Percentiles rank a stretch among this genome's conserved stretches.
phyloP scores from a whole-genome alignment of 1,140 invertebrate species.

The Lerema accius region DNA sequence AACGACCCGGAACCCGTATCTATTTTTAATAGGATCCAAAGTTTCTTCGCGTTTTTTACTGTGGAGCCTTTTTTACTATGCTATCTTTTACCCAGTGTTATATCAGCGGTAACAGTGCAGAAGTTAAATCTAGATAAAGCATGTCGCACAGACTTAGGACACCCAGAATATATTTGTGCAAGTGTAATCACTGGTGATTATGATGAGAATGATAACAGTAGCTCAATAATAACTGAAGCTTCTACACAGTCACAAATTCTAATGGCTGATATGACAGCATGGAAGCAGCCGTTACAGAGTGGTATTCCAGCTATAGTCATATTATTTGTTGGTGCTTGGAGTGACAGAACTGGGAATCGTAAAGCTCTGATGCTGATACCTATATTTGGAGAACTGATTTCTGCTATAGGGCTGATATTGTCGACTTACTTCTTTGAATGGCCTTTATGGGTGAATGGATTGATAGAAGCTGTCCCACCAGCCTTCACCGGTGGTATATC shows the following conservation, averaged over 20 bases:
- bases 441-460: slow-evolving; percentile 80
- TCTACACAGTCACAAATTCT: slow-evolving; percentile 73
- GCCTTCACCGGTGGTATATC: slow-evolving; percentile 81
- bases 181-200: slow-evolving; percentile 65
- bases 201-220: slow-evolving; percentile 43
- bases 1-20: slow-evolving; percentile 20
- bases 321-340: slow-evolving; percentile 85
- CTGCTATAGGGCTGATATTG: slow-evolving; percentile 76
- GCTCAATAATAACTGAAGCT: slow-evolving; percentile 50
- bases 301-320: slow-evolving; percentile 83
- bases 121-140: slow-evolving; percentile 85
- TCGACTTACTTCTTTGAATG: slow-evolving; percentile 80
- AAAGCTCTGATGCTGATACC: slow-evolving; percentile 84
- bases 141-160: slow-evolving; percentile 83
- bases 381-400: slow-evolving; percentile 81
- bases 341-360: slow-evolving; percentile 83
- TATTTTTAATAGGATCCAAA: slow-evolving; percentile 37
- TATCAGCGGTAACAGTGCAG: slow-evolving; percentile 80
- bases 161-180: slow-evolving; percentile 79
- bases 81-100: slow-evolving; percentile 81
- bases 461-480: slow-evolving; percentile 81
- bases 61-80: slow-evolving; percentile 83
- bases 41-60: slow-evolving; percentile 67
- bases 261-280: slow-evolving; percentile 82
- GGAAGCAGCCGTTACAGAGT: slow-evolving; percentile 82